Conservation (phyloP, 2,888 invertebrate genomes). For the Oligia strigilis region DNA sequence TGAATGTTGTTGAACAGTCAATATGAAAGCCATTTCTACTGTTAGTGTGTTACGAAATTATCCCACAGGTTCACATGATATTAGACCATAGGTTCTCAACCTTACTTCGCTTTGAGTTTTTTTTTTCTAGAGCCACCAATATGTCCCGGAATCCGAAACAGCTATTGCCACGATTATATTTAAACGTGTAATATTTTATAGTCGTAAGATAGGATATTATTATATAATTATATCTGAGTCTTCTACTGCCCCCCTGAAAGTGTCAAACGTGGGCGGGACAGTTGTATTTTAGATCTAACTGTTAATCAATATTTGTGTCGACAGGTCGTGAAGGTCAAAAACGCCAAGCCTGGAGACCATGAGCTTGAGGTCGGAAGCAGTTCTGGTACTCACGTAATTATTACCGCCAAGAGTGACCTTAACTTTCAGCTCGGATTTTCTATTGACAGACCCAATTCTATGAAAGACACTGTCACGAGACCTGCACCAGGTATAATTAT, state of each 20-base stretch:
- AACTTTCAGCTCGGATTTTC: constrained; percentile 79
- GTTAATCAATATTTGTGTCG: constrained; percentile 18
- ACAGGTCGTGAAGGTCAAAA: constrained; percentile 71
- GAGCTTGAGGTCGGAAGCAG: constrained; percentile 68
- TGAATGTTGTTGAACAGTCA: background rate
- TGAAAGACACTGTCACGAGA: constrained; percentile 71
- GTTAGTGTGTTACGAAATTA: background rate
- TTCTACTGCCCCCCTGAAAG: background rate
- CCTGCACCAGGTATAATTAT: constrained; percentile 73
- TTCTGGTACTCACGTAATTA: constrained; percentile 60
- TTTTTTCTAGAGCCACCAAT: background rate
- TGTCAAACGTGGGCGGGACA: background rate
- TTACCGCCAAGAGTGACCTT: constrained; percentile 71
- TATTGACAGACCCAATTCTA: constrained; percentile 63
- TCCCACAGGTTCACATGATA: no score
- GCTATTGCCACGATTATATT: background rate
- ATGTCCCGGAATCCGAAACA: background rate
- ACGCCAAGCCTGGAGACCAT: constrained; percentile 68
- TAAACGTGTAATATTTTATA: background rate
- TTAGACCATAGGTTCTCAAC: background rate
- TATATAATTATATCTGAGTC: background rate
- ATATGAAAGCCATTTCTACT: background rate
- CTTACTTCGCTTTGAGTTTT: background rate
- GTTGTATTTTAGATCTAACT: background rate
- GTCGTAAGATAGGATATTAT: background rate